These are phyloP conservation scores for Eriosoma lanigerum DNA, from an alignment of 1,140 invertebrate species.

Conservation along the genomic window DNA sequence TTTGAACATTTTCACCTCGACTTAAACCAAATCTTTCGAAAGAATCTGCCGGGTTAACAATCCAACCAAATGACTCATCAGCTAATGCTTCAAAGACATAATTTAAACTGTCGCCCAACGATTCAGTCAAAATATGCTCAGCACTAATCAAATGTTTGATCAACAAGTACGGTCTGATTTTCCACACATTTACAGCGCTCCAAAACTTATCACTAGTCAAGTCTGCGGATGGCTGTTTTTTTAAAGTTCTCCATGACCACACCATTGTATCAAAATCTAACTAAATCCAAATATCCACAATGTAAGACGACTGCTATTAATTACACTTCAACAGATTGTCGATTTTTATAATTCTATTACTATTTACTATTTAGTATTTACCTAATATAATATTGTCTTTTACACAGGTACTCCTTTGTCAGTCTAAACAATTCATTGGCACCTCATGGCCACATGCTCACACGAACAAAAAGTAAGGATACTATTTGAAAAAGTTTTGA, in stretches of 20 bases:
- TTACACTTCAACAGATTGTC: too few relatives aligned
- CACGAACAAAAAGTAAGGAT: too few relatives aligned
- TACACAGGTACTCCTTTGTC: too few relatives aligned
- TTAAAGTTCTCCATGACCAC: constrained; percentile 27
- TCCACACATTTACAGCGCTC: constrained; percentile 58
- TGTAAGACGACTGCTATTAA: too few relatives aligned
- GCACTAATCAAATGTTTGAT: constrained; percentile 56
- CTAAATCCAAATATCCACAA: too few relatives aligned
- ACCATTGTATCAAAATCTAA: background rate
- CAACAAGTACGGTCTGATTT: constrained; percentile 59
- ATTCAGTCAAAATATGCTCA: constrained; percentile 38
- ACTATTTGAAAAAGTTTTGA: too few relatives aligned
- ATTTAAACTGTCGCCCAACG: background rate
- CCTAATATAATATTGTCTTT: too few relatives aligned
- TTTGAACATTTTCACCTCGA: background rate
- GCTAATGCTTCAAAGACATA: background rate
- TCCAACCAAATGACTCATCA: background rate
- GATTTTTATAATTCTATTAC: too few relatives aligned
- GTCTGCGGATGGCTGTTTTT: background rate
- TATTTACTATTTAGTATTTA: too few relatives aligned
- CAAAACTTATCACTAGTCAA: constrained; percentile 57
- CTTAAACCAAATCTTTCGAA: background rate
- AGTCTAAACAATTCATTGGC: too few relatives aligned
- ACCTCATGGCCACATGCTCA: too few relatives aligned
- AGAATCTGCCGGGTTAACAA: background rate